A percentile compares a stretch with the other conserved stretches of the same genome.
phyloP scores from a whole-genome alignment of 2,797 vertebrate species.

The Enteromius radiatus region DNA sequence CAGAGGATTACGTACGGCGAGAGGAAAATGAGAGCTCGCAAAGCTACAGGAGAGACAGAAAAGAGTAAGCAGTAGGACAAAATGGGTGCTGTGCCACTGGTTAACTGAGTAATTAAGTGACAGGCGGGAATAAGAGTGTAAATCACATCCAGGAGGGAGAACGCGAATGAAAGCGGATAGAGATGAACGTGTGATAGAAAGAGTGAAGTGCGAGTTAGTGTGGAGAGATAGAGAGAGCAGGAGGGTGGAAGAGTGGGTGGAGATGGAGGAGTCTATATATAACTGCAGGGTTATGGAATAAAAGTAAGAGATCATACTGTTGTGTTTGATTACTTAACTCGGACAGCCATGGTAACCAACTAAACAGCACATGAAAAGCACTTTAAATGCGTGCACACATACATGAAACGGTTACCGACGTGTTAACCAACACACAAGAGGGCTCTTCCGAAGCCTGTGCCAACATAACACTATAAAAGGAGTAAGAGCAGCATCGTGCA shows the following conservation, averaged over 20 bases:
- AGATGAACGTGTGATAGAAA: constrained; percentile 56
- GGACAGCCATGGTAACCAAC: constrained; percentile 60
- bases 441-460: constrained; percentile 34
- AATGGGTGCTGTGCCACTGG: constrained; percentile 17
- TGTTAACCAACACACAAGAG: constrained; percentile 31
- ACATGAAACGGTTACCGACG: neutral
- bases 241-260: constrained; percentile 72
- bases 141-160: constrained; percentile 34
- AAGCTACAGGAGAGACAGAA: constrained; percentile 27
- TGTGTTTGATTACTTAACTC: constrained; percentile 79
- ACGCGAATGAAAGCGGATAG: constrained; percentile 55
- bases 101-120: constrained; percentile 45
- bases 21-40: constrained; percentile 26
- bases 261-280: constrained; percentile 79
- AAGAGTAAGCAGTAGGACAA: constrained; percentile 19
- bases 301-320: constrained; percentile 75
- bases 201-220: constrained; percentile 36
- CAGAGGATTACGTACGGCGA: constrained; percentile 62
- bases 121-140: constrained; percentile 9
- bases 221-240: constrained; percentile 68
- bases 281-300: constrained; percentile 79
- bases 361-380: constrained; percentile 49
- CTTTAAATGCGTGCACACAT: neutral
- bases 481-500: constrained; percentile 16
- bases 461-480: constrained; percentile 31